Evolutionary conservation across 2,797 vertebrate genomes (phyloP).

Genomic region (Peromyscus eremicus): DNA sequence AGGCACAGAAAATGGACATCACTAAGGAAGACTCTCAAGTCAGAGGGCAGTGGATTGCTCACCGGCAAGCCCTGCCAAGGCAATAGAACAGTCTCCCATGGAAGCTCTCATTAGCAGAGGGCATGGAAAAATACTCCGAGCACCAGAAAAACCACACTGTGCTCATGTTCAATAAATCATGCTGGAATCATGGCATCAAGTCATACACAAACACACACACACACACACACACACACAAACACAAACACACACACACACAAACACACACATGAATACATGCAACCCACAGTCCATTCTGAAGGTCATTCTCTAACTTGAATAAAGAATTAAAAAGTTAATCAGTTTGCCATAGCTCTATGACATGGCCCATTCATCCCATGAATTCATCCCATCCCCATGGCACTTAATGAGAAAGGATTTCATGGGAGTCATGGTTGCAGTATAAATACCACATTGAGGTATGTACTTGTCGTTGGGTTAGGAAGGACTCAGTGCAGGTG

Average conservation of each 20-base stretch:
- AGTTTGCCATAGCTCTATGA: accelerated
- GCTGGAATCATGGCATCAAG: too few relatives aligned
- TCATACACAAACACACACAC: background rate
- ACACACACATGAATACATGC: background rate
- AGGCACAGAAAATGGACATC: background rate
- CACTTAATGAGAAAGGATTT: background rate
- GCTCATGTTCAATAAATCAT: too few relatives aligned
- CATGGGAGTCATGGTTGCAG: background rate
- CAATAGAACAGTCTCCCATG: background rate
- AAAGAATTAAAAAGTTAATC: background rate
- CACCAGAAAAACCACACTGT: background rate
- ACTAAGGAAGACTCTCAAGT: background rate
- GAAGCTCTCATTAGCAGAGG: background rate
- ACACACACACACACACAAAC: background rate
- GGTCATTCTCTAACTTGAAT: background rate
- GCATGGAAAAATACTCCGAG: background rate
- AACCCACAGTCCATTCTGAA: background rate
- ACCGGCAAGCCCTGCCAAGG: background rate
- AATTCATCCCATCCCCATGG: background rate
- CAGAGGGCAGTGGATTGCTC: background rate
- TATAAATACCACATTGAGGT: background rate
- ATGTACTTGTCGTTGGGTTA: background rate
- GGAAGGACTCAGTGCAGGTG: background rate
- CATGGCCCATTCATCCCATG: background rate
- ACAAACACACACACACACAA: background rate